Conservation (phyloP, 1,140 invertebrate genomes). For the Chlorops oryzae region DNA sequence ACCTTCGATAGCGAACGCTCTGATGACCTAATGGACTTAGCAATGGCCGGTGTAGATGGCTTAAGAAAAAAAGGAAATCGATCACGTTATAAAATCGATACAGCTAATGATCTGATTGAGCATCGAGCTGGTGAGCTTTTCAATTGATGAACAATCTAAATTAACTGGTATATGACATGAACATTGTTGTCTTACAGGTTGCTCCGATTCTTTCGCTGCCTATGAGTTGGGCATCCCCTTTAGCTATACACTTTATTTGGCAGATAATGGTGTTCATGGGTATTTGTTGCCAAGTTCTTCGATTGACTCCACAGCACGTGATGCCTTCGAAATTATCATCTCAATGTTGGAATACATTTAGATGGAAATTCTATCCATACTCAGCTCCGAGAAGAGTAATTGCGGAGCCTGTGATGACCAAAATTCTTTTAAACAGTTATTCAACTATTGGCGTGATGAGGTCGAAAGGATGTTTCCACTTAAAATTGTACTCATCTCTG, state of each 20-base stretch:
- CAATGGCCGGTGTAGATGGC: conserved; percentile 42
- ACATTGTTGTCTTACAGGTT: conserved; percentile 50
- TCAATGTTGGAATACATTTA: conserved; percentile 56
- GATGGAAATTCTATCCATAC: too few relatives aligned
- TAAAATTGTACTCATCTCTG: too few relatives aligned
- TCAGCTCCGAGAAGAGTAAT: too few relatives aligned
- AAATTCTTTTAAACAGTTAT: too few relatives aligned
- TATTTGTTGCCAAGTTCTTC: conserved; percentile 70
- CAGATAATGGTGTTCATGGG: conserved; percentile 66
- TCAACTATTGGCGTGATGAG: too few relatives aligned
- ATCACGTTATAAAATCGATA: conserved; percentile 41
- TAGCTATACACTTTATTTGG: conserved; percentile 71
- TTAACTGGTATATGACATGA: conserved; percentile 3
- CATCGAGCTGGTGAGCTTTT: conserved; percentile 32
- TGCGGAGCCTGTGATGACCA: too few relatives aligned
- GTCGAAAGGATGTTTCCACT: too few relatives aligned
- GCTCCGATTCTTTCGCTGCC: conserved; percentile 69
- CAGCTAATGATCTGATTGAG: conserved; percentile 40
- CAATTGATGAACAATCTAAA: too few relatives aligned
- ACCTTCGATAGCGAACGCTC: conserved; percentile 34
- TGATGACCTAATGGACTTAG: conserved; percentile 43
- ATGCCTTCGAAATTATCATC: conserved; percentile 76
- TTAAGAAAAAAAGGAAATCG: conserved; percentile 40
- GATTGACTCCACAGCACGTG: conserved; percentile 68
- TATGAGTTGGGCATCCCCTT: conserved; percentile 63